A percentile compares a stretch with the other conserved stretches of the same genome.
Evolutionary conservation across 1,140 invertebrate genomes (phyloP).

Genomic region (Sitodiplosis mosellana): DNA sequence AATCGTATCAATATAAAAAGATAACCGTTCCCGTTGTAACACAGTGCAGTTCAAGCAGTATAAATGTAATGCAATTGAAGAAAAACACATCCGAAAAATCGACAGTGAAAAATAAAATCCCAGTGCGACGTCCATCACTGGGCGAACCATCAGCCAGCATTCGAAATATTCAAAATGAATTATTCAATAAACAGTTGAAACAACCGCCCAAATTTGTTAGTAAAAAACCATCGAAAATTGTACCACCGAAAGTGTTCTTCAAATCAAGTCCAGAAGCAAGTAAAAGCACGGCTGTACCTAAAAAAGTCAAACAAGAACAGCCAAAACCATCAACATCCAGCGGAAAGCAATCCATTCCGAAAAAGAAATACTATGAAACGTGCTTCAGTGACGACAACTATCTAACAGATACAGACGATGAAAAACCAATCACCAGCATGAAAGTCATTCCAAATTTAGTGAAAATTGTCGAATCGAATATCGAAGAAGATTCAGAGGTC

Average conservation of each 20-base stretch:
- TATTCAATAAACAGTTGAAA: slow-evolving; percentile 25
- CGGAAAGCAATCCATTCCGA: slow-evolving; percentile 12
- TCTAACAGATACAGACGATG: slow-evolving; percentile 29
- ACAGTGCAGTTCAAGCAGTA: too few species aligned
- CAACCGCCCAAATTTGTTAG: slow-evolving; percentile 8
- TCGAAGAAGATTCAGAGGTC: too few species aligned
- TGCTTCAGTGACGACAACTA: slow-evolving; percentile 36
- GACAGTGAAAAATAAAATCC: slow-evolving; percentile 3
- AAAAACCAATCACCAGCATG: slow-evolving; percentile 7
- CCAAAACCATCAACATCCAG: neutral
- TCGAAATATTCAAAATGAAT: slow-evolving; percentile 31
- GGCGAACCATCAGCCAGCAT: slow-evolving; percentile 24
- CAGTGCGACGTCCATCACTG: slow-evolving; percentile 19
- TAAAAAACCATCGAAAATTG: slow-evolving; percentile 13
- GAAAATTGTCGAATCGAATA: too few species aligned
- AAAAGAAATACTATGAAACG: slow-evolving; percentile 32
- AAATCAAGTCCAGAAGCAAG: slow-evolving; percentile 5
- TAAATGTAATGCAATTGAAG: neutral
- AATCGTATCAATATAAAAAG: too few species aligned
- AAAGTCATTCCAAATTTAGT: neutral
- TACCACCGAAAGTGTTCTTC: slow-evolving; percentile 8
- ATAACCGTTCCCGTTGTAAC: too few species aligned
- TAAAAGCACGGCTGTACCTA: too few species aligned
- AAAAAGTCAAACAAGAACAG: too few species aligned
- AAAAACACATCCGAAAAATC: neutral